Conservation (phyloP, 1,140 invertebrate genomes). For the Drosophila tropicalis region DNA sequence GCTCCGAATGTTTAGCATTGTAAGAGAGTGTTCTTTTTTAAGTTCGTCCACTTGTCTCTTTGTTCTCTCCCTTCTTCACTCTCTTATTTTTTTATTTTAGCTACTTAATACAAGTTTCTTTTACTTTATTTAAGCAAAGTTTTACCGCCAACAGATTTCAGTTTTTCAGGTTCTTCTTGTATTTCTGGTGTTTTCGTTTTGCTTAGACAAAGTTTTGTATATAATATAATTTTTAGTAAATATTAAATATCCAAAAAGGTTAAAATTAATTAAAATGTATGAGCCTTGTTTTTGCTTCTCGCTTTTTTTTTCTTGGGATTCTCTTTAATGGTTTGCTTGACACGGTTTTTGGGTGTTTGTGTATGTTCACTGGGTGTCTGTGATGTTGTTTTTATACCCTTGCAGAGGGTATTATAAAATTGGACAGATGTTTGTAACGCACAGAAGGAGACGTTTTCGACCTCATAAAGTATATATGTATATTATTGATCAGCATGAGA, state of each 20-base stretch:
- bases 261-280: slow-evolving; percentile 79
- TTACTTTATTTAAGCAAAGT: not conserved
- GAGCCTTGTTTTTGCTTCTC: slow-evolving; percentile 43
- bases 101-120: slow-evolving; percentile 29
- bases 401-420: too few species aligned
- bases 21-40: not conserved
- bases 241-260: slow-evolving; percentile 65
- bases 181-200: not conserved
- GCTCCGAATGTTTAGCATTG: slow-evolving; percentile 38
- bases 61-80: slow-evolving; percentile 24
- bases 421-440: too few species aligned
- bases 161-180: not conserved
- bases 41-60: slow-evolving; percentile 7
- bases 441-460: too few species aligned
- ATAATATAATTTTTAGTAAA: slow-evolving; percentile 66
- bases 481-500: too few species aligned
- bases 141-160: not conserved
- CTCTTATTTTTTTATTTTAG: slow-evolving; percentile 40
- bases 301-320: not conserved
- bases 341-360: slow-evolving; percentile 13
- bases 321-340: slow-evolving; percentile 22
- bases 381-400: not conserved
- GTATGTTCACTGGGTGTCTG: not conserved
- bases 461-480: too few species aligned
- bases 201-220: slow-evolving; percentile 48